Evolutionary conservation across 2,113 vertebrate species (phyloP).

Genomic region (Zeus faber): DNA sequence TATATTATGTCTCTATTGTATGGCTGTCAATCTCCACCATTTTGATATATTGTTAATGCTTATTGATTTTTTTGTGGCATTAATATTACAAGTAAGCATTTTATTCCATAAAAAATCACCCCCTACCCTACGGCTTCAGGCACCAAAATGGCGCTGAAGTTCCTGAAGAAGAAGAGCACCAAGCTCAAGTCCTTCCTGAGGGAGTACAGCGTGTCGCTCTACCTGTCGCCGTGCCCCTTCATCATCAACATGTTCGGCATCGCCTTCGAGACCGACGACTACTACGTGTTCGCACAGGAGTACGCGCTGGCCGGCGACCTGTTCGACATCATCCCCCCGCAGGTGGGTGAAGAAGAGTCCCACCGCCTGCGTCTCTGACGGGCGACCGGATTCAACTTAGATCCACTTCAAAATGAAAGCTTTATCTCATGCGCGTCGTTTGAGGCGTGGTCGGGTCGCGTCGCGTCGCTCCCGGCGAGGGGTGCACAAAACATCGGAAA

Average conservation of each 20-base stretch:
- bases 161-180: slow-evolving; percentile 83
- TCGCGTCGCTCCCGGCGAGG: no score
- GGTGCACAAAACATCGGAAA: no score
- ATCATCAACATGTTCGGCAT: slow-evolving; percentile 86
- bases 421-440: no score
- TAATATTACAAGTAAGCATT: no score
- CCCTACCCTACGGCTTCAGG: slow-evolving; percentile 47
- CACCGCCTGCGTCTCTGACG: no score
- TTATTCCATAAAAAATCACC: not conserved
- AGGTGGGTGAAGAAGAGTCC: no score
- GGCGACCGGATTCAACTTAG: no score
- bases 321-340: slow-evolving; percentile 85
- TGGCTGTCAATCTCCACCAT: no score
- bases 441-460: no score
- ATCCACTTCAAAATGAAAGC: no score
- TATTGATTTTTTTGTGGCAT: no score
- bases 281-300: slow-evolving; percentile 83
- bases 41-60: no score
- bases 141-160: slow-evolving; percentile 83
- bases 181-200: slow-evolving; percentile 82
- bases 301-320: slow-evolving; percentile 82
- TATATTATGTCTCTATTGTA: not conserved
- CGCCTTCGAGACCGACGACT: slow-evolving; percentile 81
- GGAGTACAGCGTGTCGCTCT: slow-evolving; percentile 83
- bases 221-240: slow-evolving; percentile 80